Conservation (phyloP, 2,113 vertebrate species). For the Strigops habroptila region DNA sequence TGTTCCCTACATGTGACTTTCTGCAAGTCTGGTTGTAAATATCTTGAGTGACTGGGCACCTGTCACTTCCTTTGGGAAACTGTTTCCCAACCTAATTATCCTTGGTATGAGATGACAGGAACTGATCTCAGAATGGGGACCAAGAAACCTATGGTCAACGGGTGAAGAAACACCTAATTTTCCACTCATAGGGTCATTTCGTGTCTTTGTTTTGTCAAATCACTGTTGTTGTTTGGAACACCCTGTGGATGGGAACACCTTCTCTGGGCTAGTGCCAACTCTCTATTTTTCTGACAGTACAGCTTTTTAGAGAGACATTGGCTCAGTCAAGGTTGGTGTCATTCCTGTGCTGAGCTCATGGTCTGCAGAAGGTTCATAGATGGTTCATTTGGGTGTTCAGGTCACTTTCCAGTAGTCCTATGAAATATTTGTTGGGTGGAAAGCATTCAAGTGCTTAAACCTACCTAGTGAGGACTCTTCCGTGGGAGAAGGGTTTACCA, state of each 20-base stretch:
- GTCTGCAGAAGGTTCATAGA: not conserved
- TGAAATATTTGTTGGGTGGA: not conserved
- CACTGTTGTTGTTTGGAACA: not conserved
- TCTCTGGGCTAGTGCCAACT: not conserved
- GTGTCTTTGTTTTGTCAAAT: not conserved
- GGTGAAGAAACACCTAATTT: not conserved
- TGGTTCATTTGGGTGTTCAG: not conserved
- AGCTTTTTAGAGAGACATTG: not conserved
- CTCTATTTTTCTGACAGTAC: not conserved
- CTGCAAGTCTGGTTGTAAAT: slow-evolving; percentile 26
- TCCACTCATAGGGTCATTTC: not conserved
- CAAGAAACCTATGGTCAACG: not conserved
- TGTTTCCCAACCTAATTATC: not conserved
- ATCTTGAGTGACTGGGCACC: slow-evolving; percentile 44
- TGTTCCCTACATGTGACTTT: slow-evolving; percentile 41
- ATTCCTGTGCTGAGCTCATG: not conserved
- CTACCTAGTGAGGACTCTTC: not conserved
- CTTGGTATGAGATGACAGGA: slow-evolving; percentile 30
- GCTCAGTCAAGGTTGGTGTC: not conserved
- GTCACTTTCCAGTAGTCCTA: not conserved
- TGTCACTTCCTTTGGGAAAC: slow-evolving; percentile 53
- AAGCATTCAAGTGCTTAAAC: not conserved
- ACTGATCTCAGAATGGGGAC: not conserved
- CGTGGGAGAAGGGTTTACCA: not conserved
- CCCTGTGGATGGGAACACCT: not conserved